Conservation (phyloP, 2,888 invertebrate species). For the Pandemis cinnamomeana region DNA sequence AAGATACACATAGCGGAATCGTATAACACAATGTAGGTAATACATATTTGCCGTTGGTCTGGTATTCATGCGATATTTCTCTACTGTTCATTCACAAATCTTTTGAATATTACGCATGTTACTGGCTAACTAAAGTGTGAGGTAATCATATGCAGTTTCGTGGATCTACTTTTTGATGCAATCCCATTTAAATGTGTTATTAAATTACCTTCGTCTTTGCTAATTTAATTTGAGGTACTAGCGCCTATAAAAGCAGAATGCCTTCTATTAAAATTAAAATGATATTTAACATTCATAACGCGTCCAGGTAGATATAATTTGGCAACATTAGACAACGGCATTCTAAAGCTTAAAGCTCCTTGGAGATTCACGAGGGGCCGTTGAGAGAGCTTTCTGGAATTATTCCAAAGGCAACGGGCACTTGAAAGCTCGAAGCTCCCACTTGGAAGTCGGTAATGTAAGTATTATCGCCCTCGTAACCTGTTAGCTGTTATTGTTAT, state of each 20-base stretch:
- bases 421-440: conserved; percentile 10
- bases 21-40: too few relatives aligned
- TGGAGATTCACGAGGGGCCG: conserved; percentile 31
- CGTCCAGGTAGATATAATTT: conserved; percentile 36
- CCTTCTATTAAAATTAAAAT: conserved; percentile 3
- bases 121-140: too few relatives aligned
- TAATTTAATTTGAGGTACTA: too few relatives aligned
- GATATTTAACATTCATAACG: conserved; percentile 27
- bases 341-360: conserved; percentile 35
- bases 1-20: too few relatives aligned
- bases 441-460: conserved; percentile 12
- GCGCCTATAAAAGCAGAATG: background rate
- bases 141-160: too few relatives aligned
- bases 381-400: conserved; percentile 43
- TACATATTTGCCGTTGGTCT: too few relatives aligned
- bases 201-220: too few relatives aligned
- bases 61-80: too few relatives aligned
- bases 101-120: too few relatives aligned
- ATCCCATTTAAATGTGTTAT: too few relatives aligned
- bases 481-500: conserved; percentile 24
- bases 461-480: conserved; percentile 15
- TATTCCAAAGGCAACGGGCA: conserved; percentile 41
- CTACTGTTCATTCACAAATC: too few relatives aligned
- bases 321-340: conserved; percentile 35
- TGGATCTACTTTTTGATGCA: too few relatives aligned